phyloP scores from a whole-genome alignment of 2,888 invertebrate genomes.

The Herminia tarsipennalis region DNA sequence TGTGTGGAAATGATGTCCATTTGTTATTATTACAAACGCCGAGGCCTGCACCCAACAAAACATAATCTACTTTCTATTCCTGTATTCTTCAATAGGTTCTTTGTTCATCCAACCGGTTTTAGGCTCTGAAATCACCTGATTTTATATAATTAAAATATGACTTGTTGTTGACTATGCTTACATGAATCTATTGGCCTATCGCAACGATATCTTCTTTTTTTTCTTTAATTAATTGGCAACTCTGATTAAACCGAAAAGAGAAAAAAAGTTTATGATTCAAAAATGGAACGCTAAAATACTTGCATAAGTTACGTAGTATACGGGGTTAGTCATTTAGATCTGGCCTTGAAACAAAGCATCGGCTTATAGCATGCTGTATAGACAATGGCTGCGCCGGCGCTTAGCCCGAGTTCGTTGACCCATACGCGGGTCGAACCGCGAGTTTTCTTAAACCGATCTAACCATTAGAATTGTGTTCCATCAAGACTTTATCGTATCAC shows the following conservation, averaged over 20 bases:
- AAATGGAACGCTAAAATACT: conserved; percentile 1
- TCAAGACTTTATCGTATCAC: conserved; percentile 30
- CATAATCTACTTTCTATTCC: conserved; percentile 42
- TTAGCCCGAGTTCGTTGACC: conserved; percentile 71
- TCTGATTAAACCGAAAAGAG: neutral
- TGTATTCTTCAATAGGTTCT: conserved; percentile 40
- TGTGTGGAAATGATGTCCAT: too few relatives aligned
- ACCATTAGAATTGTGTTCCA: conserved; percentile 77
- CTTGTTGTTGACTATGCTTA: conserved; percentile 7
- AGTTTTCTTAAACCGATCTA: conserved; percentile 81
- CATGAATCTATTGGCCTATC: conserved; percentile 1
- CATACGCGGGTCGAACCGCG: conserved; percentile 73
- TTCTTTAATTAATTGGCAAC: neutral
- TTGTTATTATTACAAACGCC: conserved; percentile 22
- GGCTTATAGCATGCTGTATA: conserved; percentile 60
- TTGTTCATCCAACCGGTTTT: conserved; percentile 40
- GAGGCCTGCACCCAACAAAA: conserved; percentile 22
- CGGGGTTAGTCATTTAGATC: conserved; percentile 43
- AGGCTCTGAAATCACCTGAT: conserved; percentile 42
- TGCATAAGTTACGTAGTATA: conserved; percentile 17
- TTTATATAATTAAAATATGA: conserved; percentile 33
- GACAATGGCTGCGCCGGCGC: conserved; percentile 80
- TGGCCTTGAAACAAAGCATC: conserved; percentile 63
- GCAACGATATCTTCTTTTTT: neutral
- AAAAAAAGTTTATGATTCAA: neutral